Base-by-base conservation (phyloP, 2,113 vertebrate species). In the Scophthalmus maximus region DNA sequence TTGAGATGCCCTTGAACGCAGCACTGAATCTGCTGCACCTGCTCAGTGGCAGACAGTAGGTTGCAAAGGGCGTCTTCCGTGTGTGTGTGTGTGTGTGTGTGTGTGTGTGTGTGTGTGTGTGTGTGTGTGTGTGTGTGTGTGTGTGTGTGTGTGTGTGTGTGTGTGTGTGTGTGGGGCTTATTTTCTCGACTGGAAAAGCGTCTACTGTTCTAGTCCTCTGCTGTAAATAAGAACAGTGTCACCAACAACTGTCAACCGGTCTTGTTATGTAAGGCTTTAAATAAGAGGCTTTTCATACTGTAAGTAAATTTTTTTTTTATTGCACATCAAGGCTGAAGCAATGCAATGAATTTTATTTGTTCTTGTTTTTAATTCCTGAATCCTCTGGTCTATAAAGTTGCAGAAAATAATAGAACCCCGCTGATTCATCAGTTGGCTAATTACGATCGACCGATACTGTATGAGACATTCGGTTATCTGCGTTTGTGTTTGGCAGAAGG, bases 1-100 rank as follows among this genome's bases (percentile, higher is more conserved):
- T 44, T 53, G 60, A 58, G 76, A 84, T 87, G 87, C 65, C 88
- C 87, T 91, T 88, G 85, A 87, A 87, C 40, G 15, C 69, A 38
- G 61, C 69, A 22, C 66, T 60, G 61, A 83, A 77, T 74, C 57
- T 76, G 78, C 57, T 76, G 78, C 82, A 79, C 73, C 82, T 85
- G 85, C 82, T 84, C 70, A 60, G 68, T 74, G 78, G 83, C 53
- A 38, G 9, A 73, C 66, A 76, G 60, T 68, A 61, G 82, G 78
- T 75, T 73, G 40, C 23, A 77, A 71, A 68, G 60, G 68, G 79
- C 61, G 70, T 57, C 67, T 55, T 83, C 72, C 61, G 65, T 67
- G 32, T 61, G 63, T 78, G 52, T 22, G 38, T 42, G 47, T 53
- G 38, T 27, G 47, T 20, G 42, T n/a, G 18, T 26, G 30, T 47